Evolutionary conservation across 2,113 vertebrate genomes (phyloP).

Genomic region (Delphinus delphis): DNA sequence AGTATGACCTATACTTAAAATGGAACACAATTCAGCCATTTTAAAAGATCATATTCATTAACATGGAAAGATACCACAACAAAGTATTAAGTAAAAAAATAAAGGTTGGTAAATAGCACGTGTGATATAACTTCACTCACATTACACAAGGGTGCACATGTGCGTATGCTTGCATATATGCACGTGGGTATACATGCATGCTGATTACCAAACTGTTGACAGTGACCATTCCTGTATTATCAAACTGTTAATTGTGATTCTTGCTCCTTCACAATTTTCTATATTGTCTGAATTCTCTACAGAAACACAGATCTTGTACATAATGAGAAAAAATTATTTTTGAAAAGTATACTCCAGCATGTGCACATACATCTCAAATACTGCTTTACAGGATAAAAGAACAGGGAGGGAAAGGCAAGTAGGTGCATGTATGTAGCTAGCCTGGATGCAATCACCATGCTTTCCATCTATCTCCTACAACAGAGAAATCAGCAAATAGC

Average conservation of each 20-base stretch:
- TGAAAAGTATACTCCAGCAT: background rate
- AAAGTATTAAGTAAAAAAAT: background rate
- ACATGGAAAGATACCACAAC: background rate
- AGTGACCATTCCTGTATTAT: background rate
- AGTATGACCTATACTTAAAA: background rate
- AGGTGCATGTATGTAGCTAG: background rate
- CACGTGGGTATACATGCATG: background rate
- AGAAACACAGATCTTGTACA: background rate
- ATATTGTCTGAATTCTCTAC: background rate
- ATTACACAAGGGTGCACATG: background rate
- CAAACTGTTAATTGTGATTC: background rate
- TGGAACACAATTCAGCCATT: background rate
- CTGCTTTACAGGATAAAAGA: background rate
- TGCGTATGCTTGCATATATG: background rate
- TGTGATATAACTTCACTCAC: background rate
- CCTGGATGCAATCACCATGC: background rate
- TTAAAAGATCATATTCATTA: constrained; percentile 25
- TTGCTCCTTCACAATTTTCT: constrained; percentile 4
- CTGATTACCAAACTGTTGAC: background rate
- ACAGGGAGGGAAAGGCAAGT: background rate
- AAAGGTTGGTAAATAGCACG: background rate
- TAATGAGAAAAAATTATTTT: background rate
- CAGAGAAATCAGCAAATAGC: background rate
- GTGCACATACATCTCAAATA: background rate
- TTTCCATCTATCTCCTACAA: background rate